Base-by-base conservation (phyloP, 2,113 vertebrate species). In the Chunga burmeisteri region DNA sequence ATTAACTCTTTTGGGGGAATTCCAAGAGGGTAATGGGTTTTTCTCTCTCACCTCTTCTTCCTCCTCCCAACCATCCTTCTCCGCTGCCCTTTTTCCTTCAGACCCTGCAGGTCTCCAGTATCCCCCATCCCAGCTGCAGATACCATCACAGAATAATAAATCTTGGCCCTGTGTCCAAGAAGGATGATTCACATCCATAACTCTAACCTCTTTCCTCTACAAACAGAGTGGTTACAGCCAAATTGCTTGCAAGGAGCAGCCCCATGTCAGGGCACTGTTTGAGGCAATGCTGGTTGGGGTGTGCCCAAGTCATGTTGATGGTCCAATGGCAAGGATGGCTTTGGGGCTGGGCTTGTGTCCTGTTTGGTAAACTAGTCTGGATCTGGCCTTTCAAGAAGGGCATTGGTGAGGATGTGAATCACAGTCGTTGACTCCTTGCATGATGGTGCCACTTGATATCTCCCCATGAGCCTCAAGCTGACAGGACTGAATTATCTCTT, bases 351-450 rank as follows among this genome's bases (percentile, higher is more conserved):
- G 81, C 32, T 62, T 74, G 53, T 49, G 40, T 46, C 81, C 17
- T 87, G 29, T 63, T 81, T 82, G 81, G 66, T 90, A 53, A 94
- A 71, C 73, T 61, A 12, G 14, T 20, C 53, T 52, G 68, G 61
- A 44, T n/a, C 32, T 59, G 89, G 27, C 56, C 20, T 30, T 89
- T 82, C 84, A 68, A 17, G 7, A 30, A n/a, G 84, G 72, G 19
- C 72, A 79, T 17, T 62, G 19, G 6, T 2, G 3, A 65, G 65
- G 40, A 7, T 46, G 26, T 87, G 93, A 96, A 36, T 95, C 90
- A 91, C 0, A 0, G 52, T 8, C 11, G 12, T 26, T 83, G 71
- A 46, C 42, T 65, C 44, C 4, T 2, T 19, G 58, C 3, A 0
- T 1, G 42, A 49, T 34, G 47, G 25, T 10, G 38, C 25, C 38